Percentiles rank a stretch among this genome's conserved stretches.
phyloP scores from a whole-genome alignment of 1,140 invertebrate species.

The Tribolium madens region DNA sequence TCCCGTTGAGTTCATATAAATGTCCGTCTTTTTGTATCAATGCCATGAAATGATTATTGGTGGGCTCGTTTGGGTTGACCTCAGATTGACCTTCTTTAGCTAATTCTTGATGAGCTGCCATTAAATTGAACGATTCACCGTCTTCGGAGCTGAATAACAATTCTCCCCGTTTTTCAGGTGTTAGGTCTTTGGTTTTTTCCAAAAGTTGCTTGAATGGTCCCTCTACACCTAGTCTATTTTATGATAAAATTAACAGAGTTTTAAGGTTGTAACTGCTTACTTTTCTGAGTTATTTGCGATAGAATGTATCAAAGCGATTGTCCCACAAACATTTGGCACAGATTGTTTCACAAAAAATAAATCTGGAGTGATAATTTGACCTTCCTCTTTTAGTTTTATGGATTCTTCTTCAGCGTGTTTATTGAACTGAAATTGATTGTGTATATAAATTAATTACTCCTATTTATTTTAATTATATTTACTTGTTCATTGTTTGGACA shows the following conservation, averaged over 20 bases:
- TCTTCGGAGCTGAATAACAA: conserved; percentile 68
- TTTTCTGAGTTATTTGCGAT: conserved; percentile 80
- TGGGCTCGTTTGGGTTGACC: conserved; percentile 78
- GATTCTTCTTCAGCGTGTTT: conserved; percentile 76
- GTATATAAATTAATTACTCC: neutral
- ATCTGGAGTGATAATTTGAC: conserved; percentile 73
- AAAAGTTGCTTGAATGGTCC: conserved; percentile 84
- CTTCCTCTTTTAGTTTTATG: conserved; percentile 72
- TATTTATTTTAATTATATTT: conserved; percentile 48
- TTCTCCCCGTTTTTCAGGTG: conserved; percentile 80
- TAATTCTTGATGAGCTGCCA: conserved; percentile 84
- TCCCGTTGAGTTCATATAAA: conserved; percentile 94
- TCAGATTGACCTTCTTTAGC: conserved; percentile 92
- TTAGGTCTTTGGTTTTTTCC: conserved; percentile 75
- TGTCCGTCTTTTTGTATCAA: conserved; percentile 86
- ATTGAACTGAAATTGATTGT: conserved; percentile 65
- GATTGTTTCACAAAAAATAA: conserved; percentile 94
- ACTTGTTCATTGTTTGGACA: conserved; percentile 87
- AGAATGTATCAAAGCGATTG: conserved; percentile 91
- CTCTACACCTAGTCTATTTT: conserved; percentile 73
- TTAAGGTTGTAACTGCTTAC: conserved; percentile 65
- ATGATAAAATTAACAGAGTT: conserved; percentile 29
- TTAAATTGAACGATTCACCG: conserved; percentile 71
- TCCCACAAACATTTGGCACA: conserved; percentile 96
- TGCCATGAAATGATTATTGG: conserved; percentile 91